Evolutionary conservation across 1,140 invertebrate species (phyloP), one percentile per base, ranked within the genome.

Genomic region (Plutomurus gul): DNA sequence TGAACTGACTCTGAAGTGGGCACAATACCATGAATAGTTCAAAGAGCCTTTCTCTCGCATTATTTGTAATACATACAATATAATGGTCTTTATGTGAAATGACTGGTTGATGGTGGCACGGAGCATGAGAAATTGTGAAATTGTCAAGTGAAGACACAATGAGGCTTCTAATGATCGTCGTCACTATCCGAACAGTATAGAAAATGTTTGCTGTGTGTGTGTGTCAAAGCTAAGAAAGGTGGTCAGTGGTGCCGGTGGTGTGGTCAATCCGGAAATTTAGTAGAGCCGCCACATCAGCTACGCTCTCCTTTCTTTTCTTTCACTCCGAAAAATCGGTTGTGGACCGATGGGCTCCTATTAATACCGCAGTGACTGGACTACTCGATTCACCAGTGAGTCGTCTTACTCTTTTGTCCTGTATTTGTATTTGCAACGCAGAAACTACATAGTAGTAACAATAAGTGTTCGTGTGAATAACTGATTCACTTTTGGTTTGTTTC

Each of bases 71-170:
- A 8, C 20, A 7, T 49, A 18, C 8, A 49, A 20, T 18, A 2
- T 49, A 7, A 49, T 49, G 11, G 1, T 8, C 18, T 1, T 1
- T 49, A n/a, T 30, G 30, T 33, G 27, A 33, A 65, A n/a, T 65
- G 27, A 33, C n/a, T 36, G 13, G 30, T 33, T 3, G 22, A 30
- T 33, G 56, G 56, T 65, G 56, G 56, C 16, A n/a, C n/a, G 30
- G 18, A 16, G 56, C 56, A 65, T 65, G 56, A 65, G 56, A 33
- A 65, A 65, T 56, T 56, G 51, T 56, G 51, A 56, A 56, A 56
- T 33, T 65, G 56, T 65, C 56, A 65, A 65, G 25, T 65, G 56
- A 65, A 65, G 56, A 65, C 56, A 65, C 56, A 65, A 65, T 65
- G 56, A 65, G 56, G 16, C 30, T 65, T 65, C 56, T 65, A 65